phyloP scores from a whole-genome alignment of 2,113 vertebrate species.

The Tympanuchus pallidicinctus region DNA sequence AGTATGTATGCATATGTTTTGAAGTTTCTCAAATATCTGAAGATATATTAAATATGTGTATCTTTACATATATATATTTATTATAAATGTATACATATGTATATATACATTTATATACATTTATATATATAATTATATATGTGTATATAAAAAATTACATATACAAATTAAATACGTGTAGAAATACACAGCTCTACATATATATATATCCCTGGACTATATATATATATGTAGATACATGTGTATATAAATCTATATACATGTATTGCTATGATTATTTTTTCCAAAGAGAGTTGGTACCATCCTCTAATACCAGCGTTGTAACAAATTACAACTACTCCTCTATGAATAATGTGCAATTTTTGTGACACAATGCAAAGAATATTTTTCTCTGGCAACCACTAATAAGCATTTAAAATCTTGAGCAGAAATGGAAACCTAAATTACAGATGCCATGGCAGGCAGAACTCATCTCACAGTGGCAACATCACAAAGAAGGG shows the following conservation, averaged over 20 bases:
- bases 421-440: conserved; percentile 70
- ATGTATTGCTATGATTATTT: neutral
- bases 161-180: neutral
- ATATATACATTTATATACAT: too few species aligned
- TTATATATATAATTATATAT: too few species aligned
- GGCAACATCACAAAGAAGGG: conserved; percentile 37
- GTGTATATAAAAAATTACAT: neutral
- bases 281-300: neutral
- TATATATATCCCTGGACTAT: neutral
- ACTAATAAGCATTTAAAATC: conserved; percentile 69
- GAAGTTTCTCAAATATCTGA: neutral
- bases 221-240: neutral
- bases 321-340: conserved; percentile 43
- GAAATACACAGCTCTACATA: neutral
- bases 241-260: neutral
- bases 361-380: conserved; percentile 61
- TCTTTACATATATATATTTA: neutral
- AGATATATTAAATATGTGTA: neutral
- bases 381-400: conserved; percentile 60
- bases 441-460: conserved; percentile 68
- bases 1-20: neutral
- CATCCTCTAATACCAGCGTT: conserved; percentile 31
- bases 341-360: conserved; percentile 51
- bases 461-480: conserved; percentile 51
- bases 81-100: too few species aligned